phyloP scores from a whole-genome alignment of 1,140 invertebrate genomes.

The Drosophila ananassae region DNA sequence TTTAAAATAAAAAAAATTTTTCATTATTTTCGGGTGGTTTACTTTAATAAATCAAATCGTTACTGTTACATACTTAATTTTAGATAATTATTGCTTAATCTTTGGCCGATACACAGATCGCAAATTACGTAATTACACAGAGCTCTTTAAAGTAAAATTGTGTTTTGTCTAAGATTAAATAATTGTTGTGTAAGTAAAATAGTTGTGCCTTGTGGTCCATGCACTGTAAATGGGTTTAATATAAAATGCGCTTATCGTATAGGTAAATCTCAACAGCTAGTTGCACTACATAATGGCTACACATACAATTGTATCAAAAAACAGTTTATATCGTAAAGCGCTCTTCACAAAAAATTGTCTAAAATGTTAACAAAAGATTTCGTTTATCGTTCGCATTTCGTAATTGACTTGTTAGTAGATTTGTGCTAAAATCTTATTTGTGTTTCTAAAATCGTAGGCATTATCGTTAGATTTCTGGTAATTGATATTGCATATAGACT shows the following conservation, averaged over 20 bases:
- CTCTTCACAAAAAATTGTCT: conserved; percentile 53
- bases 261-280: conserved; percentile 35
- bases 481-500: conserved; percentile 46
- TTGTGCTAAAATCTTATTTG: conserved; percentile 35
- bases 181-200: conserved; percentile 9
- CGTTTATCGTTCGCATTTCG: conserved; percentile 24
- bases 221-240: conserved; percentile 10
- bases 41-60: conserved; percentile 11
- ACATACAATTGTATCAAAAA: conserved; percentile 15
- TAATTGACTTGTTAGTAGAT: conserved; percentile 61
- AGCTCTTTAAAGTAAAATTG: conserved; percentile 50
- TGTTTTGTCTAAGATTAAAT: conserved; percentile 38
- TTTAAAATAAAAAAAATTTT: conserved; percentile 33
- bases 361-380: conserved; percentile 40
- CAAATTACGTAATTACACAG: conserved; percentile 63
- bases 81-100: conserved; percentile 79
- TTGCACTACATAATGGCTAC: conserved; percentile 56
- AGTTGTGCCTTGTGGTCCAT: conserved; percentile 10
- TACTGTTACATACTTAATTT: conserved; percentile 48
- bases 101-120: conserved; percentile 79
- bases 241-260: conserved; percentile 18
- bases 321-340: conserved; percentile 49
- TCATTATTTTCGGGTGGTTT: background rate
- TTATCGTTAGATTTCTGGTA: conserved; percentile 29
- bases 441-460: conserved; percentile 30